These are phyloP conservation scores for Conchocele bisecta DNA, from an alignment of 2,888 invertebrate genomes.

Conservation along the genomic window DNA sequence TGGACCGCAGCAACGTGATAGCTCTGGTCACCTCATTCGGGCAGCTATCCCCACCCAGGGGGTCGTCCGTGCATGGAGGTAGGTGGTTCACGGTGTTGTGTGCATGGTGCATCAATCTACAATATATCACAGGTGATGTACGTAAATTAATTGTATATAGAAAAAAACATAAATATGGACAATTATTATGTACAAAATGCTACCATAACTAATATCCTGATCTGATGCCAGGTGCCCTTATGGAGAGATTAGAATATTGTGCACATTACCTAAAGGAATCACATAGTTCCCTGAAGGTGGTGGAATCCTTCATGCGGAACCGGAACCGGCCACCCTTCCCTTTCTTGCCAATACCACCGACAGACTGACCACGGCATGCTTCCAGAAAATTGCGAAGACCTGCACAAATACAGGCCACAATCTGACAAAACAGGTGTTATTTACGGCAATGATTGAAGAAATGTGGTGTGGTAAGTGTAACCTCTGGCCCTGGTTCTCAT, in stretches of 20 bases:
- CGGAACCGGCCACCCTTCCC: conserved; percentile 71
- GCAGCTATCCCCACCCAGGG: conserved; percentile 7
- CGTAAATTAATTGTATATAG: no score
- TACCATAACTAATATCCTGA: no score
- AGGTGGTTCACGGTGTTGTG: conserved; percentile 50
- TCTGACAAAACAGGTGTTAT: no score
- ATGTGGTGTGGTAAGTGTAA: no score
- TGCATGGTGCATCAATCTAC: conserved; percentile 67
- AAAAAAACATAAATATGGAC: no score
- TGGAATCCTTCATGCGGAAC: conserved; percentile 68
- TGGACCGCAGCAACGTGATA: conserved; percentile 50
- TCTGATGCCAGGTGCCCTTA: no score
- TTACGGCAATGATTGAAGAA: no score
- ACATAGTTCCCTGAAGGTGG: conserved; percentile 75
- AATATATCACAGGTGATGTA: no score
- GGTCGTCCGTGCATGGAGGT: conserved; percentile 57
- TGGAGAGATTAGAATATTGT: no score
- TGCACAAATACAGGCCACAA: conserved; percentile 49
- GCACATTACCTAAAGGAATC: conserved; percentile 77
- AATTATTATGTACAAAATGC: no score
- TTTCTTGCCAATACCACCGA: conserved; percentile 76
- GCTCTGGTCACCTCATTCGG: conserved; percentile 50
- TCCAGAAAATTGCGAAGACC: conserved; percentile 71
- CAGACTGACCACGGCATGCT: conserved; percentile 76
- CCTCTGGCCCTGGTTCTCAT: no score